These are phyloP conservation scores for Zenarchopterus dispar DNA, from an alignment of 2,797 vertebrate species.

Conservation along the genomic window DNA sequence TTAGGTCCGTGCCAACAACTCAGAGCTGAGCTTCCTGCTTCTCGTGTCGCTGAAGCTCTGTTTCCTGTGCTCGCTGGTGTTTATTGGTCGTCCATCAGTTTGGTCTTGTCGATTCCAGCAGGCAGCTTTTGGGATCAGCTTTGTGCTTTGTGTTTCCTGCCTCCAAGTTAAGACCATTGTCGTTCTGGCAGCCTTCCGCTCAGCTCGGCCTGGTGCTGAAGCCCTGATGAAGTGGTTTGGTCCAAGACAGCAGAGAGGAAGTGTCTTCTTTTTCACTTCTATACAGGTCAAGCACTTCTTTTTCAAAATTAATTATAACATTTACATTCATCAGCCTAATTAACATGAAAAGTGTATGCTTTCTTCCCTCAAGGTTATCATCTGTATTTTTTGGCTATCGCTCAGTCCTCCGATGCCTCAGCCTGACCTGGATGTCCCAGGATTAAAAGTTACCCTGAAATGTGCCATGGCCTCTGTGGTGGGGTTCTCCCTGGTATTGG, in stretches of 20 bases:
- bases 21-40: slow-evolving; percentile 79
- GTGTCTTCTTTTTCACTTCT: slow-evolving; percentile 66
- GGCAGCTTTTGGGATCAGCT: slow-evolving; percentile 75
- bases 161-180: slow-evolving; percentile 76
- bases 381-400: slow-evolving; percentile 71
- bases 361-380: slow-evolving; percentile 55
- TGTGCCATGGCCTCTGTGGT: slow-evolving; percentile 71
- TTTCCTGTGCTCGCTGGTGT: slow-evolving; percentile 78
- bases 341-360: neutral
- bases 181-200: slow-evolving; percentile 74
- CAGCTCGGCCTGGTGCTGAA: slow-evolving; percentile 66
- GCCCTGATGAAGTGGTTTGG: slow-evolving; percentile 76
- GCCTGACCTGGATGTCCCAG: slow-evolving; percentile 60
- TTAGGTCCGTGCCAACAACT: slow-evolving; percentile 79
- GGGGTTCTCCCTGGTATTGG: slow-evolving; percentile 76
- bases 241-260: slow-evolving; percentile 73
- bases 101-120: slow-evolving; percentile 71
- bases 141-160: slow-evolving; percentile 73
- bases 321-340: neutral
- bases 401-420: slow-evolving; percentile 70
- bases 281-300: slow-evolving; percentile 65
- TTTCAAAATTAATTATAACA: neutral
- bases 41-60: slow-evolving; percentile 78
- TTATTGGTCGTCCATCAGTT: slow-evolving; percentile 68
- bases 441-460: slow-evolving; percentile 73